These are phyloP conservation scores for Rhinophrynus dorsalis DNA, from an alignment of 2,797 vertebrate genomes.

Conservation along the genomic window DNA sequence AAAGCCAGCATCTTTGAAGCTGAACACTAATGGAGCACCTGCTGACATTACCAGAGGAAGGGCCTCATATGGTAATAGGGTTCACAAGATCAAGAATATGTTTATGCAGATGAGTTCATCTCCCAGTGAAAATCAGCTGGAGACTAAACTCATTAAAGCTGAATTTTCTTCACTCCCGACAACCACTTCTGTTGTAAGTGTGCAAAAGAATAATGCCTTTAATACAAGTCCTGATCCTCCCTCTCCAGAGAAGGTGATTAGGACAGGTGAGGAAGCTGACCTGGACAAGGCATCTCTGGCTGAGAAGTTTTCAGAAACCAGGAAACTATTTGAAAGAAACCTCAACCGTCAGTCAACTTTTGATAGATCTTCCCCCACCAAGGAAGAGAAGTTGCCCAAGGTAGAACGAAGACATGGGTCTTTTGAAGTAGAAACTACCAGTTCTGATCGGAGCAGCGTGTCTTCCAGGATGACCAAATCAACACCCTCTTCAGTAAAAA, in stretches of 20 bases:
- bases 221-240: conserved; percentile 64
- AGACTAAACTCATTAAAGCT: conserved; percentile 60
- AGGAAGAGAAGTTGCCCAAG: conserved; percentile 48
- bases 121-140: conserved; percentile 69
- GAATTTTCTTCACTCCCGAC: conserved; percentile 71
- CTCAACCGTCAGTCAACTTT: conserved; percentile 73
- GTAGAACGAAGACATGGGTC: conserved; percentile 24
- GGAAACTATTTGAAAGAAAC: conserved; percentile 89
- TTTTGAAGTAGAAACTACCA: conserved; percentile 18
- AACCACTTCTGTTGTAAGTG: conserved; percentile 65
- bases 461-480: not conserved
- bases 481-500: conserved; percentile 41
- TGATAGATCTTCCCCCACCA: conserved; percentile 73
- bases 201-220: conserved; percentile 69
- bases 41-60: conserved; percentile 63
- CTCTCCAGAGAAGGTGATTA: conserved; percentile 72
- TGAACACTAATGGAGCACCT: conserved; percentile 65
- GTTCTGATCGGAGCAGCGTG: conserved; percentile 5
- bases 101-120: conserved; percentile 86
- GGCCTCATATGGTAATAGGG: conserved; percentile 80
- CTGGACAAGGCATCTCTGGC: conserved; percentile 88
- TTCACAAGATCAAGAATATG: conserved; percentile 93
- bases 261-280: conserved; percentile 78
- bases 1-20: conserved; percentile 73
- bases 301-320: conserved; percentile 90